These are phyloP conservation scores for Lophochroa leadbeateri DNA, from an alignment of 2,113 vertebrate species.

Conservation along the genomic window DNA sequence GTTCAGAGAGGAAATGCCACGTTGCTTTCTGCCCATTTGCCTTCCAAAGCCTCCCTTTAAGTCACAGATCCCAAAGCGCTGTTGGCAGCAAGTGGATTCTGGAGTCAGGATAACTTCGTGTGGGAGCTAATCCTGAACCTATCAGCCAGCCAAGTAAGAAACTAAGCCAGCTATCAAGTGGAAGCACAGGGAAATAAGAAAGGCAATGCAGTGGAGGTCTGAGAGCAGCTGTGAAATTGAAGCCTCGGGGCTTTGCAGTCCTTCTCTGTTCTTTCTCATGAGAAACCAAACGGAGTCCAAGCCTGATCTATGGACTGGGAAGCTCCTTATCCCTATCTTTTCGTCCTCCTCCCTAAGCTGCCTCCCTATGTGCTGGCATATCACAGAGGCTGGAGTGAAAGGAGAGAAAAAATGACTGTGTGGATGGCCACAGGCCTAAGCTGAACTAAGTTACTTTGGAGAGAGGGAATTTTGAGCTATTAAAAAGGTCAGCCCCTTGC, in stretches of 20 bases:
- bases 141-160: neutral
- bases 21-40: rapidly evolving
- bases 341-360: neutral
- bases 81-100: neutral
- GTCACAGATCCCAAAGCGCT: neutral
- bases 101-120: rapidly evolving
- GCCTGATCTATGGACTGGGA: neutral
- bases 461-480: neutral
- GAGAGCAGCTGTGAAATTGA: neutral
- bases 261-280: neutral
- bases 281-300: neutral
- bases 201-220: neutral
- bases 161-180: neutral
- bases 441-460: neutral
- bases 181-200: neutral
- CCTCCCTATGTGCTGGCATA: neutral
- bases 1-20: neutral
- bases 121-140: neutral
- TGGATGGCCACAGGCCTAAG: neutral
- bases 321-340: neutral
- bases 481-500: neutral
- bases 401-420: neutral
- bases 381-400: neutral
- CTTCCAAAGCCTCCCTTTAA: neutral
- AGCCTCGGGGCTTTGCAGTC: neutral